A percentile compares a stretch with the other conserved stretches of the same genome.
Conservation (phyloP, 1,140 invertebrate species). For the Drosophila grimshawi region DNA sequence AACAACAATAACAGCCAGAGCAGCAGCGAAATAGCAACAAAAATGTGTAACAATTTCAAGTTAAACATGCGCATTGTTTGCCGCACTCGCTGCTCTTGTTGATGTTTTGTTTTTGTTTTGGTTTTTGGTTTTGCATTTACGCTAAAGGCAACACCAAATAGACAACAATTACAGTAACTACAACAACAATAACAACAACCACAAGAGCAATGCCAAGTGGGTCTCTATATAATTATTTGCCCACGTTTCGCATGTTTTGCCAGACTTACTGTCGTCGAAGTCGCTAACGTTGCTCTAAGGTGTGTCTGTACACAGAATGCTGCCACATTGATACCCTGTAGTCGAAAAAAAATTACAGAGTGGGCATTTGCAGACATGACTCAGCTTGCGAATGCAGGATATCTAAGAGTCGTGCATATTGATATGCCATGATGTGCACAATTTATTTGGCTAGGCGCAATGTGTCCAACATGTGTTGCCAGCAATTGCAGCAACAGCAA, state of each 20-base stretch:
- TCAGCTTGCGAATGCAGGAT: background rate
- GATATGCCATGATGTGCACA: background rate
- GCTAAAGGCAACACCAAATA: conserved; percentile 78
- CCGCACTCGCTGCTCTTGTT: conserved; percentile 42
- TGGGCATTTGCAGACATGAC: background rate
- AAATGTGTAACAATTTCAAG: conserved; percentile 80
- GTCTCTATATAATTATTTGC: conserved; percentile 78
- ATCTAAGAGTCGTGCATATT: background rate
- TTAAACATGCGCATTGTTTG: conserved; percentile 68
- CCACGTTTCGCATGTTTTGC: conserved; percentile 80
- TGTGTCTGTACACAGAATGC: conserved; percentile 37
- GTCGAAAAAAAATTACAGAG: background rate
- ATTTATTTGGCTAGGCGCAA: conserved; percentile 31
- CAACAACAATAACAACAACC: conserved; percentile 29
- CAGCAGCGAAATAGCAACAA: conserved; percentile 23
- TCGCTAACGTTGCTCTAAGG: conserved; percentile 39
- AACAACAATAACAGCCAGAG: conserved; percentile 17
- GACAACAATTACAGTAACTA: conserved; percentile 74
- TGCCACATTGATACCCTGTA: conserved; percentile 20
- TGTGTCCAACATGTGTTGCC: conserved; percentile 64
- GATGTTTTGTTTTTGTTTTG: conserved; percentile 29
- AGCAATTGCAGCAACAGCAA: conserved; percentile 10
- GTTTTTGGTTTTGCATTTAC: conserved; percentile 65
- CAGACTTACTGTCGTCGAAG: conserved; percentile 77
- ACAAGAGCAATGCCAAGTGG: conserved; percentile 57